Evolutionary conservation across 2,888 invertebrate genomes (phyloP).

Genomic region (Sminthurides aquaticus): DNA sequence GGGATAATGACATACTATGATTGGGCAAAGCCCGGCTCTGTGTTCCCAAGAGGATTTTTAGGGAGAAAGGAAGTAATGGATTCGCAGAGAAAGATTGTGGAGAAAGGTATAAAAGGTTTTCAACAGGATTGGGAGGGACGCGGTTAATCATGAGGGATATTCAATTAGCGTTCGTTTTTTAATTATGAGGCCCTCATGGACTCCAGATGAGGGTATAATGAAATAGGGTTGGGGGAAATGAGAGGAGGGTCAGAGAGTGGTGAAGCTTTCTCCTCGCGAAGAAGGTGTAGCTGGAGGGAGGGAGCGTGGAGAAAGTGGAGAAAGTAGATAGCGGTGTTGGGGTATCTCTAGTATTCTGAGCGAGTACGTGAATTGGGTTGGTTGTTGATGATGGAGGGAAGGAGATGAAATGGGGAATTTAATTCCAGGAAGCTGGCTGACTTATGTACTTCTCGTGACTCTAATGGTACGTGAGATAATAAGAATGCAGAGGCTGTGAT

Average conservation of each 20-base stretch:
- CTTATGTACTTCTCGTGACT: background rate
- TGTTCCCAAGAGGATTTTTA: too few relatives aligned
- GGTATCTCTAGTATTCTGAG: too few relatives aligned
- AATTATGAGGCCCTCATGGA: background rate
- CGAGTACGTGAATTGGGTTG: background rate
- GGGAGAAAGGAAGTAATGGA: too few relatives aligned
- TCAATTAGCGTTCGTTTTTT: background rate
- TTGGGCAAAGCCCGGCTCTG: too few relatives aligned
- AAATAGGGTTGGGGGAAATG: background rate
- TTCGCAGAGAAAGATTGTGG: too few relatives aligned
- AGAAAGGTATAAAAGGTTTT: too few relatives aligned
- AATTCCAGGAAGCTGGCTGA: background rate
- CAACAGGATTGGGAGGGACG: background rate
- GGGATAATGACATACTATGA: too few relatives aligned
- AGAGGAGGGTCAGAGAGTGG: background rate
- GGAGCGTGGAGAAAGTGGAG: too few relatives aligned
- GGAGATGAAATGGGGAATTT: background rate
- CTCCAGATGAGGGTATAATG: background rate
- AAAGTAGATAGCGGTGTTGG: too few relatives aligned
- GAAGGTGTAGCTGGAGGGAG: too few relatives aligned
- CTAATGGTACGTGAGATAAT: background rate
- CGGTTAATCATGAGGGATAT: background rate
- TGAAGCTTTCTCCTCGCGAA: background rate
- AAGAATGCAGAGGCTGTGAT: background rate
- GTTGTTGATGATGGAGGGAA: background rate